A percentile compares a stretch with the other conserved stretches of the same genome.
Conservation (phyloP, 2,113 vertebrate species). For the Myodes glareolus region DNA sequence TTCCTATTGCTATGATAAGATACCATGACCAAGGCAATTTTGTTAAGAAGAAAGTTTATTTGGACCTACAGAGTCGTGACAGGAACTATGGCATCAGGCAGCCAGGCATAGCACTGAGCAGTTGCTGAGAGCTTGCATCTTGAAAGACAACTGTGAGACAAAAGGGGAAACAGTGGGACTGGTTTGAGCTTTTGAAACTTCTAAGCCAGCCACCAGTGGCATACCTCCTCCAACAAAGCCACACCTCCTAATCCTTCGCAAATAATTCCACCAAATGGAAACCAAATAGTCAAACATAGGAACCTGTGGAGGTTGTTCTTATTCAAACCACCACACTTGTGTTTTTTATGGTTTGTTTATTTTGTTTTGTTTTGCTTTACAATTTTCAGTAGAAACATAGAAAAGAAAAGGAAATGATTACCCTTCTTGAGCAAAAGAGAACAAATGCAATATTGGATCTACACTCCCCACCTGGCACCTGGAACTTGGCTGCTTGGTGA, state of each 20-base stretch:
- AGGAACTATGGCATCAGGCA: background rate
- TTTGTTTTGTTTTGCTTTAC: slow-evolving; percentile 12
- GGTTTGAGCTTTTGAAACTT: background rate
- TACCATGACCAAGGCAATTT: background rate
- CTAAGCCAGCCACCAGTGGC: background rate
- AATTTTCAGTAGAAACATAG: slow-evolving; percentile 16
- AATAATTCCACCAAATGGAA: background rate
- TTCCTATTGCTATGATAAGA: background rate
- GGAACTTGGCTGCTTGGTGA: background rate
- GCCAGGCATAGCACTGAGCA: background rate
- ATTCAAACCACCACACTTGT: background rate
- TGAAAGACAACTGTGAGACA: background rate
- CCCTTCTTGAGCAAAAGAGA: background rate
- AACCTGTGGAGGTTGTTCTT: background rate
- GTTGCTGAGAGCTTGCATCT: background rate
- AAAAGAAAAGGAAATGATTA: slow-evolving; percentile 18
- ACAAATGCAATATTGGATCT: background rate
- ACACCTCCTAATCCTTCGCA: background rate
- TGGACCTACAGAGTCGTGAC: background rate
- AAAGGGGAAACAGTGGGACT: background rate
- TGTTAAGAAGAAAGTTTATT: background rate
- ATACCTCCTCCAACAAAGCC: background rate
- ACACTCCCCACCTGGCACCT: background rate
- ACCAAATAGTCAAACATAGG: background rate
- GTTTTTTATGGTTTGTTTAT: slow-evolving; percentile 32